Base-by-base conservation (phyloP, 2,797 vertebrate genomes). In the Scarus forsteni region DNA sequence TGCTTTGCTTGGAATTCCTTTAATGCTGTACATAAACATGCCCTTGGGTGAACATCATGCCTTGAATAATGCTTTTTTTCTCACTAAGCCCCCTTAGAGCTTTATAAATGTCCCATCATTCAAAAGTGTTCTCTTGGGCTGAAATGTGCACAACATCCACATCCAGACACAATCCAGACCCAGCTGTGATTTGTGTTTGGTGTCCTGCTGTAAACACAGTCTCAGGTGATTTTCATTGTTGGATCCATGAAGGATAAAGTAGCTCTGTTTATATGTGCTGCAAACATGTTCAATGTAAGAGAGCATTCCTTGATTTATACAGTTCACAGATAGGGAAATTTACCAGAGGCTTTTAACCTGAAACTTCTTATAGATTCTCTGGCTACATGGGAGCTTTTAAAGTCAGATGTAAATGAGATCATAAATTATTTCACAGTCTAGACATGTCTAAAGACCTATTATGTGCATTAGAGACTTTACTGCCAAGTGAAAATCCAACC, bases 401-500 rank as follows among this genome's bases (percentile, higher is more conserved):
- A 48, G 16, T 35, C 39, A 53, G 18, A 18, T 60, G 42, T 62
- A 49, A 74, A 60, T 44, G 43, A 51, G 34, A 54, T 52, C 46
- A 64, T 72, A 72, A 75, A 77, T 46, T 12, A 12, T 43, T 64
- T 59, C 51, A 72, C 5, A 8, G 43, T 18, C 36, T 6, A 6
- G 60, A 53, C 19, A 8, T 10, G 14, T 49, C 48, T 68, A 68
- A 27, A 57, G 56, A 9, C 12, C 19, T 70, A 66, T 63, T 61
- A 51, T 58, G 38, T 61, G 39, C 36, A 64, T 78, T 46, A 60
- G 7, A 60, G 3, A 1, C 71, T 56, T 59, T 46, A 80, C 66
- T 43, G 16, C 63, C 57, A 54, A 57, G 10, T 70, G 53, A 39
- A 39, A 4, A 2, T 27, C 27, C 27, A 44, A 59, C 39, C 51